phyloP scores from a whole-genome alignment of 23 tunicate species.

The Halocynthia roretzi region DNA sequence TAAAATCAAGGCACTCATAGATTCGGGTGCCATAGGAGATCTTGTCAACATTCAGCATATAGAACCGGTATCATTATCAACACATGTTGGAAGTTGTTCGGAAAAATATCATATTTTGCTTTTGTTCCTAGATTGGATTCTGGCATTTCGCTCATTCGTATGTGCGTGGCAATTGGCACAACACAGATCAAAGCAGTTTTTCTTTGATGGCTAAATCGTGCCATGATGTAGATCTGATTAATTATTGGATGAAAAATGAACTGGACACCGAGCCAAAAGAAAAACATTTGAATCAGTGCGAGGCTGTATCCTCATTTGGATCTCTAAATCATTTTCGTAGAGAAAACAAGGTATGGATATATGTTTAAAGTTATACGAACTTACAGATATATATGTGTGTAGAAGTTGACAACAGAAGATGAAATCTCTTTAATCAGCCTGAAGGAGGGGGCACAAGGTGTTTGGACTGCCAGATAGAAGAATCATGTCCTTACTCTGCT shows the following conservation, averaged over 20 bases:
- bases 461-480: conserved; percentile 41
- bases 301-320: conserved; percentile 59
- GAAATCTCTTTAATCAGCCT: conserved; percentile 20
- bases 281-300: conserved; percentile 2
- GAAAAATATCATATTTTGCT: not conserved
- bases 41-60: conserved; percentile 57
- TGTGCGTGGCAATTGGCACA: conserved; percentile 78
- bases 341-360: conserved; percentile 33
- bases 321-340: conserved; percentile 51
- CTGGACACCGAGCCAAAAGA: not conserved
- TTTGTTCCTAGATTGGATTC: conserved; percentile 30
- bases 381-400: not conserved
- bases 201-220: conserved; percentile 73
- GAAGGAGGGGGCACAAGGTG: conserved; percentile 34
- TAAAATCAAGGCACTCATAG: conserved; percentile 58
- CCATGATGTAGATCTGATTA: conserved; percentile 65
- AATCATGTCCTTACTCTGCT: conserved; percentile 54
- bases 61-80: conserved; percentile 40
- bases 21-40: conserved; percentile 59
- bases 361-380: not conserved
- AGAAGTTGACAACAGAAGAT: not conserved
- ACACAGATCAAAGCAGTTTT: conserved; percentile 37
- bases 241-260: conserved; percentile 40
- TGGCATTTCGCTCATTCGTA: conserved; percentile 73
- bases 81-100: not conserved